Conservation (phyloP, 2,888 invertebrate genomes). For the Podabrus alpinus region DNA sequence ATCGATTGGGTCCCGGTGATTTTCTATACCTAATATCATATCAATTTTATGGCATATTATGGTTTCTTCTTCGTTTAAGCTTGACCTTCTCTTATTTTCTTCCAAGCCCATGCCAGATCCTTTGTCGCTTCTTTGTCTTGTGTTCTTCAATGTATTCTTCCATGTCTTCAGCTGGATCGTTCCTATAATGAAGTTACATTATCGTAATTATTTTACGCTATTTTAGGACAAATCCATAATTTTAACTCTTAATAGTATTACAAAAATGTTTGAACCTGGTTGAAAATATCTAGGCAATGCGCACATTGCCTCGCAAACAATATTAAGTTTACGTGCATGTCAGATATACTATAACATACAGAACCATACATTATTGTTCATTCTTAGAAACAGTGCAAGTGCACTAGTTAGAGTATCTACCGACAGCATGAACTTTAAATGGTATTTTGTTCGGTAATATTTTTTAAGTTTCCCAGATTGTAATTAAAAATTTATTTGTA, state of each 20-base stretch:
- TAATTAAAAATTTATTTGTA: conserved; percentile 21
- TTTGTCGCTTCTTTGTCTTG: too few species aligned
- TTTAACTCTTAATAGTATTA: too few species aligned
- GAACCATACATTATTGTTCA: background rate
- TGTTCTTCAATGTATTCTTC: too few species aligned
- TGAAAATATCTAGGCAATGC: background rate
- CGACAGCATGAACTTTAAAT: background rate
- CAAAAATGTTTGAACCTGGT: background rate
- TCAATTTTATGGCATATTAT: too few species aligned
- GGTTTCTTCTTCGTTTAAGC: too few species aligned
- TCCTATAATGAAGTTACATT: too few species aligned
- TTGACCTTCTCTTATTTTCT: too few species aligned
- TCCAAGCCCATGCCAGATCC: too few species aligned
- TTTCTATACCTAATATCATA: too few species aligned
- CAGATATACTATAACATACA: background rate
- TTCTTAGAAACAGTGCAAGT: background rate
- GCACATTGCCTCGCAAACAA: background rate
- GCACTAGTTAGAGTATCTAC: background rate
- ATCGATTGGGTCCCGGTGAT: too few species aligned
- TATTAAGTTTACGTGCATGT: background rate
- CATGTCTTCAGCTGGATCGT: too few species aligned
- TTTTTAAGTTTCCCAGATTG: background rate
- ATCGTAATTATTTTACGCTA: background rate
- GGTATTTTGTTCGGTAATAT: background rate
- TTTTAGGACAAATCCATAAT: background rate